Base-by-base conservation (phyloP, 1,140 invertebrate genomes). In the Drosophila pseudoobscura region DNA sequence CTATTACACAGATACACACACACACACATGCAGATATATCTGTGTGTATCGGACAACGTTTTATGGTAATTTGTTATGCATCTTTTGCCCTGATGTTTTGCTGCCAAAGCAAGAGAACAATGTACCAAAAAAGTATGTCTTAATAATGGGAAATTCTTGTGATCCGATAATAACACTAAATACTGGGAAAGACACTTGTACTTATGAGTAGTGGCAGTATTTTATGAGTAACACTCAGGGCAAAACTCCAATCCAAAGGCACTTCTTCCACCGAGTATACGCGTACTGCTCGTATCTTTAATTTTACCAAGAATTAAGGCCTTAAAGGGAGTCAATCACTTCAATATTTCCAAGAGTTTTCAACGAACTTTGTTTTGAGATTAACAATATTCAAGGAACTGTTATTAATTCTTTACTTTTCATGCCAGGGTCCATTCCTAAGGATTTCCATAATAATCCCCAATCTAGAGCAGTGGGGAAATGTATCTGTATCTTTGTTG, bases 61-160 rank as follows among this genome's bases (percentile, higher is more conserved):
- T 77, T 80, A 77, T 85, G 80, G 68, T 75, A 72, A 87, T 85
- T 87, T 88, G 60, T 76, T 75, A 82, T 87, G 74, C 82, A 85
- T 87, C 77, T 80, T 76, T 79, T 43, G 75, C 56, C 58, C 58
- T 66, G 56, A 39, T 13, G 35, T 39, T 39, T 39, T 39, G 70
- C 76, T 79, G 71, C 47, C 64, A 35, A 75, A 63, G 56, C 61
- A 75, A 74, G 55, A 46, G 71, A 57, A 62, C 76, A 46, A 46
- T 54, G 56, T 64, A 56, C 17, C 49, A 2, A 43, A 68, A 46
- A 75, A 84, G 64, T 46, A 57, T 76, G 46, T 51, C 31, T 53
- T 70, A 66, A 65, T 51, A 41, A 65, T 59, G 41, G 60, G 70
- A 74, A 74, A 41, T 63, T 56, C 13, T 51, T 43, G 47, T 26